Percentiles rank a stretch among this genome's conserved stretches.
Evolutionary conservation across 2,113 vertebrate genomes (phyloP).

Genomic region (Peromyscus californicus): DNA sequence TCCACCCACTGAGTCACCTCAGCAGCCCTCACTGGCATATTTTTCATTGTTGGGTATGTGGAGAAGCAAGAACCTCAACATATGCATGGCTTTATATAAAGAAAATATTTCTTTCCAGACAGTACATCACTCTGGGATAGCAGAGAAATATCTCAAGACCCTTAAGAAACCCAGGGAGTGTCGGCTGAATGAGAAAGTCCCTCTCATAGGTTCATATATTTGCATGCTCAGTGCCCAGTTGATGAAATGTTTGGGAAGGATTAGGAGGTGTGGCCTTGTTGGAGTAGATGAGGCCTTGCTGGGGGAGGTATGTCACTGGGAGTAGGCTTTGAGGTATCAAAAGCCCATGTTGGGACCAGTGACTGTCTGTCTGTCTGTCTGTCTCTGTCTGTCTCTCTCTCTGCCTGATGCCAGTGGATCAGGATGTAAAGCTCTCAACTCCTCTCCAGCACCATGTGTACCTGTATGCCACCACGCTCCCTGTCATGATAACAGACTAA

Average conservation of each 20-base stretch:
- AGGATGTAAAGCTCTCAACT: not conserved
- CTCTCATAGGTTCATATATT: not conserved
- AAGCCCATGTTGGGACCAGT: not conserved
- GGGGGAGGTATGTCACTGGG: not conserved
- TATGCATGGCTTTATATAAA: not conserved
- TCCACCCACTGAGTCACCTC: too few relatives aligned
- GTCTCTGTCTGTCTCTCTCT: not conserved
- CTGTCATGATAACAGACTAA: not conserved
- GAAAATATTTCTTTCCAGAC: not conserved
- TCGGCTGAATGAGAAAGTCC: not conserved
- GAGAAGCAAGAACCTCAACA: not conserved
- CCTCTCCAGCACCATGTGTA: not conserved
- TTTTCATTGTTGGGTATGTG: not conserved
- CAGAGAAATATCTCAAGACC: not conserved
- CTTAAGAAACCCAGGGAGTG: not conserved
- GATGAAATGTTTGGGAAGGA: not conserved
- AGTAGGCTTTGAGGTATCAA: not conserved
- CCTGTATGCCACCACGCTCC: not conserved
- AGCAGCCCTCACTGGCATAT: not conserved
- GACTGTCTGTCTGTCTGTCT: not conserved
- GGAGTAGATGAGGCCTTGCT: not conserved
- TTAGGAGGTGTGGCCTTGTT: not conserved
- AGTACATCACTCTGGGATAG: not conserved
- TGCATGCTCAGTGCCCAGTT: not conserved
- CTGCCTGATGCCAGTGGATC: not conserved